Percentiles rank a stretch among this genome's conserved stretches.
These are phyloP conservation scores for Wiebesia pumilae DNA, from an alignment of 1,140 invertebrate species.

Conservation along the genomic window DNA sequence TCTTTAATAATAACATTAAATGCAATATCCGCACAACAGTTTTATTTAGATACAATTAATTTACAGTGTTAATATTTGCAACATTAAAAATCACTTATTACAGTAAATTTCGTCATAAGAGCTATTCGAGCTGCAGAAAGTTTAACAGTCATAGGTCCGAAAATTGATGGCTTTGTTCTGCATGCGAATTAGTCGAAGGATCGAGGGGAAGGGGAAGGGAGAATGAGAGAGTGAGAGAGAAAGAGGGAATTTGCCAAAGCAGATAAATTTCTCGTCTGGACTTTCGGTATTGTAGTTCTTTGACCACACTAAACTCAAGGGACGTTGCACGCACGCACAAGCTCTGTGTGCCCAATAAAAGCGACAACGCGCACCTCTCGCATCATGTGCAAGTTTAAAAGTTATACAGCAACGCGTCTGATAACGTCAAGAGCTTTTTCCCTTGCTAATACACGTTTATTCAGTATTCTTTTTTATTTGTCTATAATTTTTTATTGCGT, in stretches of 20 bases:
- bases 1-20: too few relatives aligned
- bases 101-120: background rate
- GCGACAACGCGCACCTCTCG: conserved; percentile 54
- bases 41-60: background rate
- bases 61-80: background rate
- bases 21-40: too few relatives aligned
- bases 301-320: conserved; percentile 61
- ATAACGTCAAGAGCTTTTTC: conserved; percentile 16
- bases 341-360: conserved; percentile 58
- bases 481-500: background rate
- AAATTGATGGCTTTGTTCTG: conserved; percentile 30
- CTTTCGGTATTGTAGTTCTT: conserved; percentile 57
- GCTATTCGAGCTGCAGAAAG: background rate
- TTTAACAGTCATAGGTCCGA: conserved; percentile 13
- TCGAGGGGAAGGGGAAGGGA: background rate
- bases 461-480: background rate
- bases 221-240: background rate
- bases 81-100: conserved; percentile 31
- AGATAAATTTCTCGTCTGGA: conserved; percentile 46
- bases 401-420: conserved; percentile 53
- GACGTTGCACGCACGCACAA: conserved; percentile 44
- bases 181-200: conserved; percentile 25
- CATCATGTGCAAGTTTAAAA: conserved; percentile 56
- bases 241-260: conserved; percentile 32
- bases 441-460: conserved; percentile 22